Conservation (phyloP, 1,140 invertebrate genomes). For the Drosophila orena region DNA sequence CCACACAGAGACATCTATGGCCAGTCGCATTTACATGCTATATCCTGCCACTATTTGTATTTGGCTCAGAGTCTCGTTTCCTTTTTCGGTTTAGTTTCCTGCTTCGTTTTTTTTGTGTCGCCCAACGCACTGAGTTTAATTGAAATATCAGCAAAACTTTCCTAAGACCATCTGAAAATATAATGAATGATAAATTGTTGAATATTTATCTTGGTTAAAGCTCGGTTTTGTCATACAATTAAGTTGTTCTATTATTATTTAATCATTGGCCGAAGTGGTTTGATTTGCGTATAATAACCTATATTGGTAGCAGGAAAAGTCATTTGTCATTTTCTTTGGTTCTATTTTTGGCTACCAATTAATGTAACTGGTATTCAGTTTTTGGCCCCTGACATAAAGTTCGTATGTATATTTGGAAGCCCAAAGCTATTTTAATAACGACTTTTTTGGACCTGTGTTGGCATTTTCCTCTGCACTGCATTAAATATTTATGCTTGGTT, state of each 20-base stretch:
- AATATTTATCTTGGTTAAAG: conserved; percentile 29
- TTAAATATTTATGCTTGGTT: not conserved
- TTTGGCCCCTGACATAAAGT: not conserved
- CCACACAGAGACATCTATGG: conserved; percentile 35
- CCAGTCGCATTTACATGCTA: conserved; percentile 59
- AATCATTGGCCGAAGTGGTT: not conserved
- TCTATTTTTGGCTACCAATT: conserved; percentile 9
- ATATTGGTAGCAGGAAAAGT: not conserved
- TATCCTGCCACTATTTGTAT: conserved; percentile 66
- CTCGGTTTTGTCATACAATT: conserved; percentile 4
- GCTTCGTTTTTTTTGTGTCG: conserved; percentile 2
- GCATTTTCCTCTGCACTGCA: not conserved
- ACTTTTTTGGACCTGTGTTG: not conserved
- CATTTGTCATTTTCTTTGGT: conserved; percentile 4
- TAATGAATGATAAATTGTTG: conserved; percentile 3
- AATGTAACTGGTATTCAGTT: not conserved
- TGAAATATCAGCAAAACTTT: conserved; percentile 66
- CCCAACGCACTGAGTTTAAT: conserved; percentile 58
- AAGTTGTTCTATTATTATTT: not conserved
- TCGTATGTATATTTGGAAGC: conserved; percentile 12
- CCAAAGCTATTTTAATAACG: conserved; percentile 11
- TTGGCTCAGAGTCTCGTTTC: conserved; percentile 42
- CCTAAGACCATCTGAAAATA: conserved; percentile 12
- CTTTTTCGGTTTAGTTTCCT: conserved; percentile 35
- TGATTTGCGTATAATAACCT: conserved; percentile 1